Base-by-base conservation (phyloP, 2,888 invertebrate species). In the Tinea pellionella region DNA sequence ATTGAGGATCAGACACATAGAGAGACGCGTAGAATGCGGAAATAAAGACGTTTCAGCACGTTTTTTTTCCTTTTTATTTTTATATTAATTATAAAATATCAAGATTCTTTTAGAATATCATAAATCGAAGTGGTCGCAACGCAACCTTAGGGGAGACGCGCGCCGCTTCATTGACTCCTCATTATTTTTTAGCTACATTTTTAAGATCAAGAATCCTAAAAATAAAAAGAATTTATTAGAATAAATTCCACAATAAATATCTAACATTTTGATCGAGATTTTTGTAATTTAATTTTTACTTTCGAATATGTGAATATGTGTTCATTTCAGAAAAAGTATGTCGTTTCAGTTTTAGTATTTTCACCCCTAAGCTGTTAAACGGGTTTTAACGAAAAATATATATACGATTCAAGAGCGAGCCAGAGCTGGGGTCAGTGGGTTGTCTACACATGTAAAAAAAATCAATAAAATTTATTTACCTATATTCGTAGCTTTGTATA, bases 141-240 rank as follows among this genome's bases (percentile, higher is more conserved):
- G 24, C 47, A 32, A 53, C 58, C 51, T 30, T 16, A 37, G 29
- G 59, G 61, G 24, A 24, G 37, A n/a, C n/a, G 19, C n/a, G 19
- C 57, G 41, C 18, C 41, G 53, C 15, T 37, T 61, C 59, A 61
- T 61, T 61, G 59, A 59, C 42, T 59, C 59, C 59, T 61, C 61
- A 61, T 61, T 61, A 61, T 61, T 55, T 59, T 37, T 30, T 55
- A 41, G 42, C 29, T 16, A 59, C n/a, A 30, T 59, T 61, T 58
- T 29, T 51, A 56, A 59, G 11, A 19, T 57, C 15, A 58, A 58
- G 59, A 37, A 61, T 53, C 41, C 59, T 53, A 55, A 59, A 61
- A 7, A 60, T 55, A 43, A 32, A 19, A 19, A n/a, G 51, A 42
- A 53, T 60, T 60, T 60, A 60, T 60, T 56, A 60, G 24, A 29